Conservation (phyloP, 2,888 invertebrate genomes). For the Platycheirus rosarum region DNA sequence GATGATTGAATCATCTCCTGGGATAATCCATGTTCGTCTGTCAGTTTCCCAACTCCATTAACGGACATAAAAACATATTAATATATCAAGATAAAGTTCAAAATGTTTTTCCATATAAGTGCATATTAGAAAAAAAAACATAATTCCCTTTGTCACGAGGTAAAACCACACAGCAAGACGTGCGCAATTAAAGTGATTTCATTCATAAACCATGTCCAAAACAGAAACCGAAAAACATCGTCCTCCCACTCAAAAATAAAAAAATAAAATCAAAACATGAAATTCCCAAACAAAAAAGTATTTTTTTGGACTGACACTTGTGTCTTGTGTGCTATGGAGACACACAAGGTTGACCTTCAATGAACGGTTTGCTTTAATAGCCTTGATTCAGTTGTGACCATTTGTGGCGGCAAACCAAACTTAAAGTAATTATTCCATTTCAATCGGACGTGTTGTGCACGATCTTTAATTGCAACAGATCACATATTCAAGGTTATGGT, state of each 20-base stretch:
- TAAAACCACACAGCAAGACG: conserved; percentile 28
- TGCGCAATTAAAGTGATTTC: conserved; percentile 36
- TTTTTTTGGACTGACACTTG: conserved; percentile 3
- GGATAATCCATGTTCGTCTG: not conserved
- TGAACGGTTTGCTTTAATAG: conserved; percentile 46
- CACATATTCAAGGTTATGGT: conserved; percentile 46
- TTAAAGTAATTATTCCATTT: conserved; percentile 43
- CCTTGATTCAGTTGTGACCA: conserved; percentile 40
- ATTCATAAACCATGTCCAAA: conserved; percentile 19
- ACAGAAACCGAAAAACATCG: not conserved
- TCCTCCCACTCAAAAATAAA: conserved; percentile 19
- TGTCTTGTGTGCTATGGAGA: not conserved
- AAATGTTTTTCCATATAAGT: conserved; percentile 3
- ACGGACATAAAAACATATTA: too few relatives aligned
- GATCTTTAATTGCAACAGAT: conserved; percentile 64
- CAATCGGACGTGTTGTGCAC: conserved; percentile 29
- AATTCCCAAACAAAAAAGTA: conserved; percentile 13
- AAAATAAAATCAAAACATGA: too few relatives aligned
- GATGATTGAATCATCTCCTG: not conserved
- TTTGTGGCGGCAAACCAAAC: conserved; percentile 28
- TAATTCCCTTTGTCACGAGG: not conserved
- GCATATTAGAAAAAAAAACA: conserved; percentile 6
- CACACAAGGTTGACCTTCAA: conserved; percentile 46
- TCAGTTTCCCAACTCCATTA: not conserved
- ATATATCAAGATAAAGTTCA: not conserved